Evolutionary conservation across 2,888 invertebrate species (phyloP).

Genomic region (Cosmopolites sordidus): DNA sequence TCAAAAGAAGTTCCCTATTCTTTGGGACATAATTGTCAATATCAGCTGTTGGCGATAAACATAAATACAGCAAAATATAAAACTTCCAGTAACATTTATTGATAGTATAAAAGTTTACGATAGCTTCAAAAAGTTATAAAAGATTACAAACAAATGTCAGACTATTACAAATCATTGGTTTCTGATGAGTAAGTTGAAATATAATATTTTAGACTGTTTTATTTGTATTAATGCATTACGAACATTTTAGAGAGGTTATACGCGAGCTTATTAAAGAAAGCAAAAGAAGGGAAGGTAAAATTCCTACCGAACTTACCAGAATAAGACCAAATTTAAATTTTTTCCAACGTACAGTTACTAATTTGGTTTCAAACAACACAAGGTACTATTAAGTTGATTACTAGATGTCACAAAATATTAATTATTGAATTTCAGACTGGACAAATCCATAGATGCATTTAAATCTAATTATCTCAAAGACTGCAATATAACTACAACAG

Average conservation of each 20-base stretch:
- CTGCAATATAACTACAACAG: not conserved
- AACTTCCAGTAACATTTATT: too few species aligned
- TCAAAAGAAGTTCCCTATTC: too few species aligned
- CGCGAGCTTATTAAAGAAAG: constrained; percentile 33
- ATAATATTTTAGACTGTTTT: not conserved
- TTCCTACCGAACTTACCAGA: constrained; percentile 26
- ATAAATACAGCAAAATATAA: too few species aligned
- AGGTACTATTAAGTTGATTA: constrained; percentile 20
- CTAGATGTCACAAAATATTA: not conserved
- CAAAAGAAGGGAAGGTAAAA: constrained; percentile 29
- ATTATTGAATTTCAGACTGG: not conserved
- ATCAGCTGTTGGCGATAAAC: too few species aligned
- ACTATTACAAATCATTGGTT: constrained; percentile 30
- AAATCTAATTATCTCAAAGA: constrained; percentile 18
- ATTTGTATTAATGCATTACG: not conserved
- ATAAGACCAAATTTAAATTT: constrained; percentile 34
- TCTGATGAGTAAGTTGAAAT: constrained; percentile 30
- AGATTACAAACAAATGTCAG: constrained; percentile 14
- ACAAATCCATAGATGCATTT: constrained; percentile 7
- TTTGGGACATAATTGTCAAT: too few species aligned
- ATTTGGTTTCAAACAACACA: constrained; percentile 31
- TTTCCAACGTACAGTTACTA: constrained; percentile 32
- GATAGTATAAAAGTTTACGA: too few species aligned
- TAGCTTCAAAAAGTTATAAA: too few species aligned
- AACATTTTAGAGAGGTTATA: constrained; percentile 31